Evolutionary conservation across 1,140 invertebrate genomes (phyloP).

Genomic region (Lasaia peninsularis): DNA sequence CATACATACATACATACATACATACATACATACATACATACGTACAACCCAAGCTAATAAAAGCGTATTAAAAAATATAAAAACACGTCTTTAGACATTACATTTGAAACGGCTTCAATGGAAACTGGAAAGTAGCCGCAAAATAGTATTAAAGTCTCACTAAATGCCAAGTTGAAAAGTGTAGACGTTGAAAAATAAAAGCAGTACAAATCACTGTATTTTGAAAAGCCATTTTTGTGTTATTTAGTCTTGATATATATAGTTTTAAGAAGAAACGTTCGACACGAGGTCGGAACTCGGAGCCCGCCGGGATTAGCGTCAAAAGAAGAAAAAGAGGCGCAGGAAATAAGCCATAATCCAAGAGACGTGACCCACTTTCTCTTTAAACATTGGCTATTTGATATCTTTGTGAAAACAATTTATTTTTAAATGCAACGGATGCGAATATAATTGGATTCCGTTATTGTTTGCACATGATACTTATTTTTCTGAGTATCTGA

Average conservation of each 20-base stretch:
- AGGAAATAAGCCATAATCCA: conserved; percentile 69
- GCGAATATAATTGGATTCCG: conserved; percentile 9
- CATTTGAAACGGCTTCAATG: no score
- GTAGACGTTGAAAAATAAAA: no score
- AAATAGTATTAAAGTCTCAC: no score
- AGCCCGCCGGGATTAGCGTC: conserved; percentile 60
- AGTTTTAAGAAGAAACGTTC: conserved; percentile 26
- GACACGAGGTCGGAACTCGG: conserved; percentile 33
- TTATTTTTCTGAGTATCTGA: no score
- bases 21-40: no score
- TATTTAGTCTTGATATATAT: conserved; percentile 40
- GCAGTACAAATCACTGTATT: background rate
- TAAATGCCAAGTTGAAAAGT: no score
- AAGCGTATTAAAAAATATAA: no score
- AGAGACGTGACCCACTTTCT: conserved; percentile 66
- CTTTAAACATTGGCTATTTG: conserved; percentile 64
- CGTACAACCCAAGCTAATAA: no score
- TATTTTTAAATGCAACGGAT: conserved; percentile 17
- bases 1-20: no score
- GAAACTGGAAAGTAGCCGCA: no score
- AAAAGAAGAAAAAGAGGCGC: conserved; percentile 70
- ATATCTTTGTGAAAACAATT: conserved; percentile 61
- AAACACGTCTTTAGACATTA: no score
- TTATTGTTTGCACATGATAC: conserved; percentile 12
- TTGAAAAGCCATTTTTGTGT: conserved; percentile 8